phyloP scores from a whole-genome alignment of 2,113 vertebrate species.

The Haplochromis burtoni region DNA sequence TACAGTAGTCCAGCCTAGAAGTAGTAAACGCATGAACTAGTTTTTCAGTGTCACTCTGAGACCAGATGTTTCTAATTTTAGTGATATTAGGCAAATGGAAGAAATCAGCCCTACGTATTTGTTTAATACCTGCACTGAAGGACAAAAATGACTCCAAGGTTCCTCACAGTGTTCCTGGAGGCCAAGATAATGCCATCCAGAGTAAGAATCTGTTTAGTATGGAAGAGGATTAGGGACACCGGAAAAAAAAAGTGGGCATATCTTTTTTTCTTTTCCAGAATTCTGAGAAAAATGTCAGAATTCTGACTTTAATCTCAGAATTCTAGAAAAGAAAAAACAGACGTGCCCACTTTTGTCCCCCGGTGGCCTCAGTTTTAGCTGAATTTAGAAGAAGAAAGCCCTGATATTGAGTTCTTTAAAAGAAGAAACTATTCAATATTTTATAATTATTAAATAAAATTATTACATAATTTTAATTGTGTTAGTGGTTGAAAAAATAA shows the following conservation, averaged over 20 bases:
- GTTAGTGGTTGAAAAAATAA: background rate
- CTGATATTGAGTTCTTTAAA: fast-evolving
- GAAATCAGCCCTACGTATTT: background rate
- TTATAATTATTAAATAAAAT: background rate
- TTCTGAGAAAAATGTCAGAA: no score
- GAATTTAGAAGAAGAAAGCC: background rate
- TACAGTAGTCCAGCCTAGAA: background rate
- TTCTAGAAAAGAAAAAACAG: no score
- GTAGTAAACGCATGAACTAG: no score
- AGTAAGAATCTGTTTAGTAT: no score
- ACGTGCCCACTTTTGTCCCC: no score
- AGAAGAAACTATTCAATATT: background rate
- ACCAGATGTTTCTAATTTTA: background rate
- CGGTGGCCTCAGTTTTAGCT: background rate
- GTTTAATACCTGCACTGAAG: background rate
- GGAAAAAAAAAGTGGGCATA: fast-evolving
- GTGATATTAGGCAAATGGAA: background rate
- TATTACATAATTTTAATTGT: fast-evolving
- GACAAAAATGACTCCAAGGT: no score
- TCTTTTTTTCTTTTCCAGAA: no score
- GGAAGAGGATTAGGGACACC: fast-evolving
- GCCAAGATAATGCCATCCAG: no score
- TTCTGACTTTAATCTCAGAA: no score
- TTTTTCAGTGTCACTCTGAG: background rate
- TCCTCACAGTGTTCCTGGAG: no score